Percentiles rank a stretch among this genome's conserved stretches.
These are phyloP conservation scores for Noctua fimbriata DNA, from an alignment of 2,888 invertebrate species.

Conservation along the genomic window DNA sequence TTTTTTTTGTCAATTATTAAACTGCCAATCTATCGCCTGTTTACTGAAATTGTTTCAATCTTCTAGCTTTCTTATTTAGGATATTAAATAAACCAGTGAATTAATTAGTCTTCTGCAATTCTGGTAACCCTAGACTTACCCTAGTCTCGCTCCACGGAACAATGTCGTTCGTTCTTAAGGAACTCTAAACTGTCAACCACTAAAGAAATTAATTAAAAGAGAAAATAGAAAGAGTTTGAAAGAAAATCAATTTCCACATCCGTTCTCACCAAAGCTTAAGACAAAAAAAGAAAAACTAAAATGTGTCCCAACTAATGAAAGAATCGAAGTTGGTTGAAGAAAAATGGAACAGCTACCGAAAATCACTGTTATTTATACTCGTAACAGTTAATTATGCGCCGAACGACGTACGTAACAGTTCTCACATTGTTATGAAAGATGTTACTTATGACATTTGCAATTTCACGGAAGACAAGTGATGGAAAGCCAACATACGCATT, in stretches of 20 bases:
- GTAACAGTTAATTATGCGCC: slow-evolving; percentile 45
- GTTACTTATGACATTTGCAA: slow-evolving; percentile 54
- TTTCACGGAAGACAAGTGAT: slow-evolving; percentile 53
- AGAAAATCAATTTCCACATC: slow-evolving; percentile 59
- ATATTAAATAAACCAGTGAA: slow-evolving; percentile 7
- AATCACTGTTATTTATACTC: slow-evolving; percentile 43
- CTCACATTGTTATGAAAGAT: slow-evolving; percentile 53
- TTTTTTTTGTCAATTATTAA: background rate
- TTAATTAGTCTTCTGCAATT: slow-evolving; percentile 11
- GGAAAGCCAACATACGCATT: slow-evolving; percentile 45
- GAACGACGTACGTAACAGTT: slow-evolving; percentile 38
- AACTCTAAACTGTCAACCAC: slow-evolving; percentile 35
- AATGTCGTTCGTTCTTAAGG: slow-evolving; percentile 21
- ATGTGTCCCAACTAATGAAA: slow-evolving; percentile 31
- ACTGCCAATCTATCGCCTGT: background rate
- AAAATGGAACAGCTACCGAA: slow-evolving; percentile 37
- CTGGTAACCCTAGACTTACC: slow-evolving; percentile 9
- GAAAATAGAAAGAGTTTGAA: slow-evolving; percentile 55
- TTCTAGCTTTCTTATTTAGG: background rate
- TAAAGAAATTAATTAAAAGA: slow-evolving; percentile 55
- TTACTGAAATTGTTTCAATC: background rate
- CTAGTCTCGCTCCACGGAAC: slow-evolving; percentile 2
- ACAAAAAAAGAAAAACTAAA: slow-evolving; percentile 40
- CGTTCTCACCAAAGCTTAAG: slow-evolving; percentile 38
- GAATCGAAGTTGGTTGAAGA: slow-evolving; percentile 27